Conservation (phyloP, 2,888 invertebrate genomes). For the Conchocele bisecta region DNA sequence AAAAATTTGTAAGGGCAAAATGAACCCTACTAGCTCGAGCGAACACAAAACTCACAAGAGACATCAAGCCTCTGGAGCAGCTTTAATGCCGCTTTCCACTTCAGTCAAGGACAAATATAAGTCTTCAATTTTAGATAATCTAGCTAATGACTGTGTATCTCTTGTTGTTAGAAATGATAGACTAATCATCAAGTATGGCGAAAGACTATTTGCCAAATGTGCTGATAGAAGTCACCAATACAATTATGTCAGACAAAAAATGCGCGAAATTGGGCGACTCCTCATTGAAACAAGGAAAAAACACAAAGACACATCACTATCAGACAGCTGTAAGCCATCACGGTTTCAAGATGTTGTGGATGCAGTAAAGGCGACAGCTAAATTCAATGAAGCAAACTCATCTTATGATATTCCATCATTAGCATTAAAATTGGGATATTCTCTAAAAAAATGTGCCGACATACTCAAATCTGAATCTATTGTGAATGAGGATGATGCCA, state of each 20-base stretch:
- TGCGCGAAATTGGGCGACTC: conserved; percentile 27
- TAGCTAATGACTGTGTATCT: too few species aligned
- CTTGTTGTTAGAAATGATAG: conserved; percentile 22
- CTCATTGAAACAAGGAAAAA: conserved; percentile 18
- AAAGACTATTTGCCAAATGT: conserved; percentile 33
- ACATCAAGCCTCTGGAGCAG: too few species aligned
- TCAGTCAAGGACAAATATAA: too few species aligned
- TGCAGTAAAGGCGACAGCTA: conserved; percentile 16
- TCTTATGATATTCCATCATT: conserved; percentile 28
- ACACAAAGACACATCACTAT: conserved; percentile 18
- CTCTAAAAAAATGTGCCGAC: conserved; percentile 34
- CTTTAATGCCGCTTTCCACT: too few species aligned
- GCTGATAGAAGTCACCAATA: conserved; percentile 23
- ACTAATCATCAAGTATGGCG: conserved; percentile 23
- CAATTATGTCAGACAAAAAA: conserved; percentile 25
- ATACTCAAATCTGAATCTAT: conserved; percentile 11
- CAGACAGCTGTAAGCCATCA: conserved; percentile 13
- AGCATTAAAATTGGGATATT: conserved; percentile 32
- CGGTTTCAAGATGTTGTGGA: conserved; percentile 25
- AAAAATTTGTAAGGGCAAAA: too few species aligned
- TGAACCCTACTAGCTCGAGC: too few species aligned
- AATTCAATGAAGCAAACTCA: conserved; percentile 14
- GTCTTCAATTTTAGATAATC: too few species aligned
- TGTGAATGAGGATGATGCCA: conserved; percentile 1
- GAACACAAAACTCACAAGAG: too few species aligned